Conservation (phyloP, 2,113 vertebrate genomes). For the Edolisoma coerulescens region DNA sequence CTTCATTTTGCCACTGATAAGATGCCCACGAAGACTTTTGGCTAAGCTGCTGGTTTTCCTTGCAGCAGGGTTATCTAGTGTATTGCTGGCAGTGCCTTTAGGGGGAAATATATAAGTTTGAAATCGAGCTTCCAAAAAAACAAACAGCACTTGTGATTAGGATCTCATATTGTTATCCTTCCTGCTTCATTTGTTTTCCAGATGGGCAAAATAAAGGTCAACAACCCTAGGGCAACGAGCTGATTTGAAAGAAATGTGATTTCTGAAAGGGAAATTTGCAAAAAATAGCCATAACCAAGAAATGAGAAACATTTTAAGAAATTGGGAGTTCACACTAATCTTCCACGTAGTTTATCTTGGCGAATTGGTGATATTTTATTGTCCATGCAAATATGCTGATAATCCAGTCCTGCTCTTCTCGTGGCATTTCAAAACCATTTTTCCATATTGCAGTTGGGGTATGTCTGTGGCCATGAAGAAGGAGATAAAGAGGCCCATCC, state of each 20-base stretch:
- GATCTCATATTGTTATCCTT: conserved; percentile 70
- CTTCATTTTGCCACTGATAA: not conserved
- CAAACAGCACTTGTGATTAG: conserved; percentile 55
- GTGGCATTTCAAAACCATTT: not conserved
- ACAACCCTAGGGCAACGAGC: conserved; percentile 60
- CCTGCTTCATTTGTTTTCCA: conserved; percentile 77
- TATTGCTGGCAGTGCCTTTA: conserved; percentile 31
- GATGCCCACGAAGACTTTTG: not conserved
- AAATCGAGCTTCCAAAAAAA: conserved; percentile 30
- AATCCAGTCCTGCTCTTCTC: not conserved
- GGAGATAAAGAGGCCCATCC: not conserved
- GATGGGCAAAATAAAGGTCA: conserved; percentile 73
- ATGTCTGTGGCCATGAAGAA: fast-evolving
- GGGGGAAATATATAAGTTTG: conserved; percentile 50
- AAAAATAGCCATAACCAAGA: conserved; percentile 59
- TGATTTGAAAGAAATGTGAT: conserved; percentile 72
- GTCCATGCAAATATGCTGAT: not conserved
- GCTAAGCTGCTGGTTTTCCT: conserved; percentile 6
- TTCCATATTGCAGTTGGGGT: not conserved
- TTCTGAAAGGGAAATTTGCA: conserved; percentile 71
- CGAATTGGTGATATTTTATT: not conserved
- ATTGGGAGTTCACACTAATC: conserved; percentile 44
- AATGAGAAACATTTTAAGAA: conserved; percentile 63
- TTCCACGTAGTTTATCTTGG: conserved; percentile 29
- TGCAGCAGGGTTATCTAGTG: not conserved